Evolutionary conservation across 2,888 invertebrate species (phyloP).

Genomic region (Tenodera sinensis): DNA sequence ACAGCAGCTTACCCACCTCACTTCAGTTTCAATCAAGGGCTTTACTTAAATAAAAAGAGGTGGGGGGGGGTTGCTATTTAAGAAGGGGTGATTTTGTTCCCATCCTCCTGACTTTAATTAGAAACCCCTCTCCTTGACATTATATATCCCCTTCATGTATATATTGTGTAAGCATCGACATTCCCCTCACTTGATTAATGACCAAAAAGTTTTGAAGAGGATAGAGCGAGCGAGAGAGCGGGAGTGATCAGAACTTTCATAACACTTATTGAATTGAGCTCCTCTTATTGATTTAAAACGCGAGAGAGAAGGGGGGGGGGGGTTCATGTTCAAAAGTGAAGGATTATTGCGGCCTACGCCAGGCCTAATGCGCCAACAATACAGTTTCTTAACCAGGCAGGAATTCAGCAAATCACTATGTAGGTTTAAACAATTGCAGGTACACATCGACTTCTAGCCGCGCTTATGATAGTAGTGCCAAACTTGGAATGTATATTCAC

Average conservation of each 20-base stretch:
- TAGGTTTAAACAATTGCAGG: no score
- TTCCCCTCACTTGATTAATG: neutral
- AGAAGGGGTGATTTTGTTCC: neutral
- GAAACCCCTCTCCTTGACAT: neutral
- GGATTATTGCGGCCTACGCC: no score
- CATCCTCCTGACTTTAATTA: neutral
- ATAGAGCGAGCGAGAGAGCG: neutral
- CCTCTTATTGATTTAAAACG: no score
- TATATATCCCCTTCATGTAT: neutral
- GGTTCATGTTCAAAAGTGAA: no score
- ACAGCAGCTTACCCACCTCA: neutral
- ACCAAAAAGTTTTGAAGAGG: neutral
- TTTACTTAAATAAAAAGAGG: neutral
- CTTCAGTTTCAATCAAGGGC: neutral
- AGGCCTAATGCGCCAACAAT: no score
- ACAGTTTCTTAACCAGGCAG: no score
- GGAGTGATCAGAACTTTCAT: neutral
- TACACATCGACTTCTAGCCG: no score
- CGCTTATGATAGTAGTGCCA: no score
- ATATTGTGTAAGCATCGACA: neutral
- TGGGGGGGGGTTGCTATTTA: neutral
- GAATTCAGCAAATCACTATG: no score
- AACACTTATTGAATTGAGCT: no score
- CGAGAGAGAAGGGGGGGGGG: no score
- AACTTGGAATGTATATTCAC: no score